Base-by-base conservation (phyloP, 2,888 invertebrate genomes). In the Heliothis peltigera region DNA sequence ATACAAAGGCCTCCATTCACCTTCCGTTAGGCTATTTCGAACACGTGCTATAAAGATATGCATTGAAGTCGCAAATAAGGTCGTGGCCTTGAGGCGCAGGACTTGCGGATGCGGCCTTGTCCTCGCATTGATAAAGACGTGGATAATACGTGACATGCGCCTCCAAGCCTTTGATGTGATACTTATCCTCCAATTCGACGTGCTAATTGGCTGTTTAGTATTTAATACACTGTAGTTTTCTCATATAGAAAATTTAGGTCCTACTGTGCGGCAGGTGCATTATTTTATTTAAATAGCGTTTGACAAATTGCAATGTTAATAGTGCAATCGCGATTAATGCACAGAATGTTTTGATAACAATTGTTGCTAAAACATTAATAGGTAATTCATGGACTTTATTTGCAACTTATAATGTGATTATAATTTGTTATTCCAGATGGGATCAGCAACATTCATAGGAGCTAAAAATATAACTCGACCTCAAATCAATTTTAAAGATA, bases 401-500 rank as follows among this genome's bases (percentile, higher is more conserved):
- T 32, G 12, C 2, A 10, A 32, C 10, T 2, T 32, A 4, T 49
- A 32, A 2, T 2, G n/a, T n/a, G n/a, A n/a, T n/a, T n/a, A n/a
- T 47, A 43, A 18, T 35, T 63, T 56, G 21, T 51, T 54, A 58
- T 81, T 82, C 6, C 77, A 92, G 91, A 75, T 89, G 61, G 90
- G 90, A 7, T 81, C 95, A 2, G 89, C 96, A 28, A 95, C 95
- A 63, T 90, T 98, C 12, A 91, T 97, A 46, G 96, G 97, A 0
- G 97, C 96, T 0, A 97, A 96, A 86, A 97, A 97, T 88, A 96
- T 98, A 64, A 95, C 96, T 19, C 95, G 98, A 58, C 99, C 99
- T 0, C 99, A 99, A 89, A 91, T 97, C 18, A 96, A 96, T 74
- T 99, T 99, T 86, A 97, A 97, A 84, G 97, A 97, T 76, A 96